Conservation (phyloP, 2,888 invertebrate genomes). For the Lepidocyrtinus sp. region DNA sequence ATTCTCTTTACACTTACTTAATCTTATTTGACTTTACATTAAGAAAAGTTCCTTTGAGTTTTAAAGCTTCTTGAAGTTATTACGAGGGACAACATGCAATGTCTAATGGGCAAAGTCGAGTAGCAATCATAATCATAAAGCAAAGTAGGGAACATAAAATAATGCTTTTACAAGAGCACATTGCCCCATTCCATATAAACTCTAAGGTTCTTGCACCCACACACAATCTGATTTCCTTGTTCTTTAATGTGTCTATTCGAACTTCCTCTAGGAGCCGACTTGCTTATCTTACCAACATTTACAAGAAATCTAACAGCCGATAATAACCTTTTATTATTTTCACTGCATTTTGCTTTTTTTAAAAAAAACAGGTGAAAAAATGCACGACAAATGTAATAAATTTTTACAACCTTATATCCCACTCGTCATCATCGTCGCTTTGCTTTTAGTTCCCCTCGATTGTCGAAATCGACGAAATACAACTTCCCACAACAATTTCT, state of each 20-base stretch:
- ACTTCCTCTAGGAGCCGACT: not conserved
- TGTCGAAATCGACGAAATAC: not conserved
- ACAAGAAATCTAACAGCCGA: not conserved
- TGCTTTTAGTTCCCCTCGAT: not conserved
- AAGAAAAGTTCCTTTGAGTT: not conserved
- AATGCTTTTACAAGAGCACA: not conserved
- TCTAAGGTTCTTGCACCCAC: too few relatives aligned
- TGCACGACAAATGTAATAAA: not conserved
- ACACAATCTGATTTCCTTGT: too few relatives aligned
- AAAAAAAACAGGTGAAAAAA: not conserved
- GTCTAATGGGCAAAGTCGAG: slow-evolving; percentile 1
- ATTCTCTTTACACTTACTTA: slow-evolving; percentile 14
- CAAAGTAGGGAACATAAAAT: slow-evolving; percentile 8
- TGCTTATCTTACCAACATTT: not conserved
- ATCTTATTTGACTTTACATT: slow-evolving; percentile 4
- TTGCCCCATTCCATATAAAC: too few relatives aligned
- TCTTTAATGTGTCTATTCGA: not conserved
- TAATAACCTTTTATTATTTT: not conserved
- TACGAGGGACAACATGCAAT: too few relatives aligned
- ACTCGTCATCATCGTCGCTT: not conserved
- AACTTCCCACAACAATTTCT: not conserved
- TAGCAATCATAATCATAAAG: slow-evolving; percentile 6
- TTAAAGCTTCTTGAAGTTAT: not conserved
- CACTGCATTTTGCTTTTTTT: too few relatives aligned
- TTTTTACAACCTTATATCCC: not conserved